Percentiles rank a stretch among this genome's conserved stretches.
phyloP scores from a whole-genome alignment of 2,797 vertebrate species.

The Gymnopithys bicolor region DNA sequence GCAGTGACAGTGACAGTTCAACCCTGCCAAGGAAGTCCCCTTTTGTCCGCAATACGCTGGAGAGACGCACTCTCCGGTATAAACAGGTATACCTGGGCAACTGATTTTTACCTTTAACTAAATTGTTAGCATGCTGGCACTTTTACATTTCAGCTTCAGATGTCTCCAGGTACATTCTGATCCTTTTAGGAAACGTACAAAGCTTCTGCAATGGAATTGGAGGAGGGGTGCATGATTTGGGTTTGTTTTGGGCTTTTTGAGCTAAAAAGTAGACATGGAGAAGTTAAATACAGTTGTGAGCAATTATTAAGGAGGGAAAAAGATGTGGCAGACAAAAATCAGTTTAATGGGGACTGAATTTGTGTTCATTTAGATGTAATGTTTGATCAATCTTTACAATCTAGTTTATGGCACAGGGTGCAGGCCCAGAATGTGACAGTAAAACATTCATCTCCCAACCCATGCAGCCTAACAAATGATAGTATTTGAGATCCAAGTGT shows the following conservation, averaged over 20 bases:
- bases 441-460: neutral
- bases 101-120: neutral
- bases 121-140: neutral
- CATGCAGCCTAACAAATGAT: neutral
- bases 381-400: neutral
- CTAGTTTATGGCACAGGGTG: neutral
- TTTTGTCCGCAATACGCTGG: slow-evolving; percentile 94
- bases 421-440: neutral
- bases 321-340: neutral
- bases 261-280: neutral
- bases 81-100: slow-evolving; percentile 85
- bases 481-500: neutral
- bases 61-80: slow-evolving; percentile 92
- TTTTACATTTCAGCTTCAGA: neutral
- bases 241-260: neutral
- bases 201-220: neutral
- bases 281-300: neutral
- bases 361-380: neutral
- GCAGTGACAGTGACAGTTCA: slow-evolving; percentile 98
- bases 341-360: neutral
- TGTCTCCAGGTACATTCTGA: neutral
- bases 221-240: fast-evolving
- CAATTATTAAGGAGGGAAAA: neutral
- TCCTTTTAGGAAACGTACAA: neutral
- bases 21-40: slow-evolving; percentile 95